A percentile compares a stretch with the other conserved stretches of the same genome.
Evolutionary conservation across 2,888 invertebrate species (phyloP).

Genomic region (Lamellibrachia satsuma): DNA sequence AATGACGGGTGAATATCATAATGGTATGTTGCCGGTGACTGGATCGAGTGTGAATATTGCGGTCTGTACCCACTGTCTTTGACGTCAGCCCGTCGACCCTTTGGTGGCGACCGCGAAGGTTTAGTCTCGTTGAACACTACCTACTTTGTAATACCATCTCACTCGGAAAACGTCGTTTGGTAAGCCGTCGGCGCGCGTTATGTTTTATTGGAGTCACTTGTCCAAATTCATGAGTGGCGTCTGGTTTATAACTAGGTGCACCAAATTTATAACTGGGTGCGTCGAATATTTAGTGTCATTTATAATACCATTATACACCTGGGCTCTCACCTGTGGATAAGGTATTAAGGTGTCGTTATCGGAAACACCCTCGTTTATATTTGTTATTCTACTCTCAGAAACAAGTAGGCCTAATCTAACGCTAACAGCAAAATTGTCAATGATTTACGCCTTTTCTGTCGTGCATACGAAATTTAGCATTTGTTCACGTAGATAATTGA

Average conservation of each 20-base stretch:
- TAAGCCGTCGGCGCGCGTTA: background rate
- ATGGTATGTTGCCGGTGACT: too few relatives aligned
- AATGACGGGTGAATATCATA: too few relatives aligned
- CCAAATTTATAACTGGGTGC: background rate
- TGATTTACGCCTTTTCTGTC: too few relatives aligned
- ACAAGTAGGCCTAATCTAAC: background rate
- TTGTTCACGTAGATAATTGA: too few relatives aligned
- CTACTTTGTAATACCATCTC: background rate
- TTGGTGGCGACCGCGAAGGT: background rate
- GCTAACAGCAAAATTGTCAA: background rate
- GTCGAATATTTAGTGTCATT: background rate
- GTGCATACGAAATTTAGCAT: too few relatives aligned
- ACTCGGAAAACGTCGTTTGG: background rate
- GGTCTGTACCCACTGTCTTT: background rate
- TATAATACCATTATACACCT: background rate
- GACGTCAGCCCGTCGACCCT: too few relatives aligned
- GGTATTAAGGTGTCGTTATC: background rate
- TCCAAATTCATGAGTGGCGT: background rate
- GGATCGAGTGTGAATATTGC: background rate
- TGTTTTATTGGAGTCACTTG: background rate
- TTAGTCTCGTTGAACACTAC: background rate
- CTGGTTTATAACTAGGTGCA: background rate
- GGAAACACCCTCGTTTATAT: background rate
- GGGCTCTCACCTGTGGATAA: background rate
- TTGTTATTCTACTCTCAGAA: background rate